Conservation (phyloP, 1,140 invertebrate genomes). For the Matsumurasca onukii region DNA sequence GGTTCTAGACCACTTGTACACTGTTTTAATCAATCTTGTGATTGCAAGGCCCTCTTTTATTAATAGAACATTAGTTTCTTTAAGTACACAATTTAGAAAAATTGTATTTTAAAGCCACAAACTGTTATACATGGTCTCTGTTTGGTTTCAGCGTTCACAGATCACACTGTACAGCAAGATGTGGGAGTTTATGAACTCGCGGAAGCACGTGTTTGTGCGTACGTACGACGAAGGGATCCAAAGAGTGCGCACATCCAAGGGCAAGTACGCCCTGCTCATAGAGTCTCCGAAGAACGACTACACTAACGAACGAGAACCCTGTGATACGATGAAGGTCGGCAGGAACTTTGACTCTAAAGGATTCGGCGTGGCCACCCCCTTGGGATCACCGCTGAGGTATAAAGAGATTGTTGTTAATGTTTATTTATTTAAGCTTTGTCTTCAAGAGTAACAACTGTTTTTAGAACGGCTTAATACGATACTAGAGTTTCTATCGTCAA, state of each 20-base stretch:
- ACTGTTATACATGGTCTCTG: not conserved
- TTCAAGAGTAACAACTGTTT: not conserved
- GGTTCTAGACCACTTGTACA: no score
- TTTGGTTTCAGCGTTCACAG: constrained; percentile 72
- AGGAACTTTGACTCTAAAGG: constrained; percentile 90
- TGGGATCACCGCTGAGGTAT: constrained; percentile 88
- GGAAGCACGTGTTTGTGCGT: constrained; percentile 78
- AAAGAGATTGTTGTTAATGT: constrained; percentile 40
- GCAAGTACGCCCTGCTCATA: constrained; percentile 92
- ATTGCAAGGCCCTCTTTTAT: no score
- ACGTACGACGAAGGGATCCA: constrained; percentile 84
- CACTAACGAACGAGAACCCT: constrained; percentile 87
- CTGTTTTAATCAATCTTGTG: no score
- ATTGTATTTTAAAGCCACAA: no score
- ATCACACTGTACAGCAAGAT: constrained; percentile 89
- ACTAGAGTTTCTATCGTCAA: no score
- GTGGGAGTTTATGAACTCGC: constrained; percentile 93
- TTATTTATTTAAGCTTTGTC: not conserved
- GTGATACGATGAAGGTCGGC: constrained; percentile 95
- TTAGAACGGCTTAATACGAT: no score
- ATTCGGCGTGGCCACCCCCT: constrained; percentile 89
- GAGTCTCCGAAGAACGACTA: constrained; percentile 96
- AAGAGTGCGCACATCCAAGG: constrained; percentile 77
- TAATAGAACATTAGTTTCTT: no score
- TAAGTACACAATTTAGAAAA: no score